Percentiles rank a stretch among this genome's conserved stretches.
Conservation (phyloP, 2,888 invertebrate species). For the Sinopyrophorus schimmeli region DNA sequence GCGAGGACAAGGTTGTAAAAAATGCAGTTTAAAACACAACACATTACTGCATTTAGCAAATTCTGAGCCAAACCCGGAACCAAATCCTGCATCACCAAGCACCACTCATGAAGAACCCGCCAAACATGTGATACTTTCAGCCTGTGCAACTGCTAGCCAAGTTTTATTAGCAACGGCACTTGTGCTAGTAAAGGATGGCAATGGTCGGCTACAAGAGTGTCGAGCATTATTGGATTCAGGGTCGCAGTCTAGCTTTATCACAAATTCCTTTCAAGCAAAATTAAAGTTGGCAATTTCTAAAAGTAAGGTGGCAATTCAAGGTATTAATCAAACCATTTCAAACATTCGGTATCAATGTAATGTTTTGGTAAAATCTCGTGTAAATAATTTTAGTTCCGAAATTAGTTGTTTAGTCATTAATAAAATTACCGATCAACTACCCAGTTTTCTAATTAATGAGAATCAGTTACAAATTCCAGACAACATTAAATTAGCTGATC, state of each 20-base stretch:
- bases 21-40: constrained; percentile 27
- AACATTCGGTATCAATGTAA: constrained; percentile 10
- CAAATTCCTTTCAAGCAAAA: background rate
- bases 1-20: constrained; percentile 15
- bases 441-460: background rate
- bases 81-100: background rate
- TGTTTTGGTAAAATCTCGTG: constrained; percentile 4
- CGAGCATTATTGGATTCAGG: constrained; percentile 25
- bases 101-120: background rate
- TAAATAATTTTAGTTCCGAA: constrained; percentile 5
- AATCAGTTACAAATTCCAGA: background rate
- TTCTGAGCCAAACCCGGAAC: background rate
- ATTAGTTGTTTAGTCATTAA: constrained; percentile 13
- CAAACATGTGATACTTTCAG: too few relatives aligned
- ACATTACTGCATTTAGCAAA: constrained; percentile 19
- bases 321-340: background rate
- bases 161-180: constrained; percentile 24
- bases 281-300: background rate
- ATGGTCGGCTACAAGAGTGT: too few relatives aligned
- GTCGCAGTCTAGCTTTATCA: constrained; percentile 22
- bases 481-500: constrained; percentile 11
- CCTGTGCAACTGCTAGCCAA: too few relatives aligned
- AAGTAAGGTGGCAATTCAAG: background rate
- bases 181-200: constrained; percentile 3
- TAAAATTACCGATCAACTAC: constrained; percentile 14